Evolutionary conservation across 2,113 vertebrate genomes (phyloP), one percentile per base, ranked within the genome.

Genomic region (Hucho hucho): DNA sequence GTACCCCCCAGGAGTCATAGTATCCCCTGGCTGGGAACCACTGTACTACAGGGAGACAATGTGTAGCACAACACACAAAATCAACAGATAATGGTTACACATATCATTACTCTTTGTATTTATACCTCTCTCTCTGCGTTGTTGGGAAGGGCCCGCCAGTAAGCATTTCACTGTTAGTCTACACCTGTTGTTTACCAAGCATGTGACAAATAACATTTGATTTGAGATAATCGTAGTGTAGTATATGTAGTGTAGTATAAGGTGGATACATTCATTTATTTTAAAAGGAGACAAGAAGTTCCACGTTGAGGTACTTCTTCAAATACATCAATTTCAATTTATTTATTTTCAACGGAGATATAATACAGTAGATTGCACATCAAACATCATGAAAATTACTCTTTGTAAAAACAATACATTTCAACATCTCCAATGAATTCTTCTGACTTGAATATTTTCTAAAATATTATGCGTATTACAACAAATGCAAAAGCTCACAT

Each of bases 401-500:
- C 74, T 69, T 78, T 75, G 77, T 86, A 88, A 85, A 89, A 78
- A 32, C 79, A 71, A 82, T 67, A 80, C 74, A 32, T 46, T 59
- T 79, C 46, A 63, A 29, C 28, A 81, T 84, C 53, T 84, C 77
- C 32, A 32, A 63, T 24, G 68, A 75, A 75, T 73, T 53, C 14
- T 49, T 49, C 58, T 61, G 56, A 74, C 58, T 22, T 22, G 0
- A 63, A 59, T 63, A 25, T 70, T 13, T 32, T 70, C 73, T 68
- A 47, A 65, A 72, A 75, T 74, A 37, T 61, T 47, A 71, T 80
- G 26, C 77, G 37, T 47, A 77, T 73, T 79, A 77, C 75, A 78
- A 78, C 65, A 80, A 75, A 74, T 81, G 69, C 74, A 84, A 85
- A 89, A 84, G 77, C 76, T 87, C 86, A 89, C 82, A 87, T 86